Percentiles rank a stretch among this genome's conserved stretches.
phyloP scores from a whole-genome alignment of 1,140 invertebrate genomes.

The Stegodyphus dumicola region DNA sequence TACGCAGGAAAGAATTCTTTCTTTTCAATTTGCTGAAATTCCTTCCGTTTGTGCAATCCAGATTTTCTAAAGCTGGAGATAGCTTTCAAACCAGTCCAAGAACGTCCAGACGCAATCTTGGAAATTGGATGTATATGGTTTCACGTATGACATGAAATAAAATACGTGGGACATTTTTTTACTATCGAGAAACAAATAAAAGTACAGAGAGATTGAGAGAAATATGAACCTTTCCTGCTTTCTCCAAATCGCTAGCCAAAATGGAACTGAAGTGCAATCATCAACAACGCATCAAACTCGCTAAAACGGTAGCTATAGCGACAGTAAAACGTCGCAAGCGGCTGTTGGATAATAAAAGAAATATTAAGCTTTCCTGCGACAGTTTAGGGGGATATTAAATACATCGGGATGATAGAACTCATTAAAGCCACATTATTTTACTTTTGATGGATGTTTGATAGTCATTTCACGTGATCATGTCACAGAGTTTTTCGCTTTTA shows the following conservation, averaged over 20 bases:
- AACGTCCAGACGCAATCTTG: slow-evolving; percentile 43
- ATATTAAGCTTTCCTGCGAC: slow-evolving; percentile 45
- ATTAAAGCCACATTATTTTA: slow-evolving; percentile 54
- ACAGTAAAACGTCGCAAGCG: neutral
- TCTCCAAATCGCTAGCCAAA: neutral
- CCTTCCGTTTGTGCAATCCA: neutral
- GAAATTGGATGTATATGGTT: slow-evolving; percentile 47
- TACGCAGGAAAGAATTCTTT: neutral
- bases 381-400: slow-evolving; percentile 41
- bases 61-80: neutral
- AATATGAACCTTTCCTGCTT: no score
- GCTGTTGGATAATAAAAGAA: slow-evolving; percentile 39
- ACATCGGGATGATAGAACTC: slow-evolving; percentile 4
- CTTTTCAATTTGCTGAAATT: neutral
- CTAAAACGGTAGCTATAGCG: slow-evolving; percentile 33
- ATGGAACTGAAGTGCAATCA: neutral
- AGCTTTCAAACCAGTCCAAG: neutral
- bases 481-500: slow-evolving; percentile 19
- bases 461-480: slow-evolving; percentile 25
- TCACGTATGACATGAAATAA: slow-evolving; percentile 46
- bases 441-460: slow-evolving; percentile 55
- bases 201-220: no score
- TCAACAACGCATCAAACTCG: neutral
- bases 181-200: neutral
- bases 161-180: slow-evolving; percentile 12